Evolutionary conservation across 2,113 vertebrate species (phyloP).

Genomic region (Nanorana parkeri): DNA sequence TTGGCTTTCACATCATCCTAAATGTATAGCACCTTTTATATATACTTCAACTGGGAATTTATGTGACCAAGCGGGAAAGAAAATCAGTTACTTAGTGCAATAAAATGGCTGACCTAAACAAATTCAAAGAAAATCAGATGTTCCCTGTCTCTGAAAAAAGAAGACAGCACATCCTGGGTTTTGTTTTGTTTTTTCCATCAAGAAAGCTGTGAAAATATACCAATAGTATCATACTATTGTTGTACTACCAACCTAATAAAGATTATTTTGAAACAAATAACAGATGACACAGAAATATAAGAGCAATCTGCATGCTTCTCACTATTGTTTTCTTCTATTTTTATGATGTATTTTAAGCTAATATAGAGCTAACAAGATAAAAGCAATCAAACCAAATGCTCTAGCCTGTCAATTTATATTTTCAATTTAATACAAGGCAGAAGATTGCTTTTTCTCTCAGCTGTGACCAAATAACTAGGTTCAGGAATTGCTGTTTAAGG

Average conservation of each 20-base stretch:
- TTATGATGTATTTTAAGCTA: slow-evolving; percentile 17
- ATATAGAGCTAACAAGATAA: slow-evolving; percentile 29
- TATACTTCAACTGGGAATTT: slow-evolving; percentile 45
- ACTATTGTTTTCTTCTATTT: slow-evolving; percentile 10
- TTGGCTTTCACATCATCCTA: background rate
- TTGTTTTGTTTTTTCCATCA: background rate
- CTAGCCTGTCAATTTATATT: slow-evolving; percentile 50
- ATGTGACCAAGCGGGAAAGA: slow-evolving; percentile 25
- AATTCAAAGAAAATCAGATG: slow-evolving; percentile 48
- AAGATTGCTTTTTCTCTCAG: slow-evolving; percentile 45
- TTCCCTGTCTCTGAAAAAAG: slow-evolving; percentile 37
- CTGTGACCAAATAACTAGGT: slow-evolving; percentile 31
- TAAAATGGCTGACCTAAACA: slow-evolving; percentile 34
- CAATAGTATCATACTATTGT: background rate
- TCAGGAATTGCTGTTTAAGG: slow-evolving; percentile 43
- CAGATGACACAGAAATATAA: background rate
- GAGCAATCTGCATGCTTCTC: background rate
- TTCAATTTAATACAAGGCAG: slow-evolving; percentile 41
- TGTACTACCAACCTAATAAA: background rate
- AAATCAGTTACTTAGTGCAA: slow-evolving; percentile 40
- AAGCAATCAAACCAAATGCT: slow-evolving; percentile 32
- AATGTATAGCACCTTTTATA: background rate
- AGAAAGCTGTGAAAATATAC: background rate
- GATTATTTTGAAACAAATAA: background rate
- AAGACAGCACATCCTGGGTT: background rate